A percentile compares a stretch with the other conserved stretches of the same genome.
phyloP scores from a whole-genome alignment of 64 coral and sea anemone species.

The Pocillopora damicornis region DNA sequence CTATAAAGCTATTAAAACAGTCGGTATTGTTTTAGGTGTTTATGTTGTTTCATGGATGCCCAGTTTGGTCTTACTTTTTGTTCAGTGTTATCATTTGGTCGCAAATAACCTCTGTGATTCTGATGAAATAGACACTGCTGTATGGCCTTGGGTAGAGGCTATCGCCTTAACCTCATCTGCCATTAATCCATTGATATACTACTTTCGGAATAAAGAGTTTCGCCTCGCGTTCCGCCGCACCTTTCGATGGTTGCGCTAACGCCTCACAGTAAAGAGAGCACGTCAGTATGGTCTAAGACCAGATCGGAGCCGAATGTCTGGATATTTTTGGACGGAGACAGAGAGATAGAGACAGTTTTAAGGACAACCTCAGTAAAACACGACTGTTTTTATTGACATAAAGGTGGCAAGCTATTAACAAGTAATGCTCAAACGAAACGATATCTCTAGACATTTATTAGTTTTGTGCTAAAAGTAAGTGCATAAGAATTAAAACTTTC shows the following conservation, averaged over 20 bases:
- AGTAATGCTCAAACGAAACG: no score
- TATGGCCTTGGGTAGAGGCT: slow-evolving; percentile 14
- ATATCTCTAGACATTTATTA: no score
- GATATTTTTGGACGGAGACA: no score
- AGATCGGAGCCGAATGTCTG: no score
- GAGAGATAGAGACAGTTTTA: no score
- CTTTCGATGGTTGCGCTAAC: background rate
- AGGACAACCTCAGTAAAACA: no score
- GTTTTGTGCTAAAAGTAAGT: no score
- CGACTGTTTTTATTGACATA: no score
- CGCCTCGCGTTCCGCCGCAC: background rate
- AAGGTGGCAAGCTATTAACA: no score
- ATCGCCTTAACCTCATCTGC: background rate
- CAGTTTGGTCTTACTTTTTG: background rate
- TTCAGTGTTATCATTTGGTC: background rate
- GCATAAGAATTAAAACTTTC: no score
- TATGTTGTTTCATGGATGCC: slow-evolving; percentile 4
- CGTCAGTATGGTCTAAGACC: no score
- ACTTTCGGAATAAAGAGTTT: slow-evolving; percentile 9
- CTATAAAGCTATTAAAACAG: background rate
- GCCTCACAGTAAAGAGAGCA: no score
- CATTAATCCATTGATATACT: slow-evolving; percentile 10
- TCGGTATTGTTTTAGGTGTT: slow-evolving; percentile 11
- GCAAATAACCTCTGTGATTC: background rate
- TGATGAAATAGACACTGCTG: background rate